These are phyloP conservation scores for Fragum whitleyi DNA, from an alignment of 2,888 invertebrate species.

Conservation along the genomic window DNA sequence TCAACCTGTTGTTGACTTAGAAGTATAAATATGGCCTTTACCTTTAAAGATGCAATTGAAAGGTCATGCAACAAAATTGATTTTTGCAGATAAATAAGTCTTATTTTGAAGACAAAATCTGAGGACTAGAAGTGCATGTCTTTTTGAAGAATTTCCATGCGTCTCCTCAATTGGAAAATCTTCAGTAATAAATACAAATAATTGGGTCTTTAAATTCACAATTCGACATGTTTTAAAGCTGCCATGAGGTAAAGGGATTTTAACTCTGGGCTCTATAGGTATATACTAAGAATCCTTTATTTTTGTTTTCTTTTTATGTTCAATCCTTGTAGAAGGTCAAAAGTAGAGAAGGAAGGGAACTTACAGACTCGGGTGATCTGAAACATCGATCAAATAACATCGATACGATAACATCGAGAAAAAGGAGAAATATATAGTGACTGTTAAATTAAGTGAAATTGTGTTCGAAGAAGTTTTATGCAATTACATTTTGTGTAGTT, in stretches of 20 bases:
- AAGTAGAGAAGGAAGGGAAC: background rate
- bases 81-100: too few species aligned
- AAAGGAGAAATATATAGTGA: background rate
- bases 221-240: background rate
- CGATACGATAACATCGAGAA: too few species aligned
- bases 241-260: background rate
- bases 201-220: too few species aligned
- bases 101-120: too few species aligned
- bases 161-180: too few species aligned
- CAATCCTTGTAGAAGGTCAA: slow-evolving; percentile 3
- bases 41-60: too few species aligned
- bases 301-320: slow-evolving; percentile 8
- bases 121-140: too few species aligned
- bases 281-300: background rate
- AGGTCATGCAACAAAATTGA: too few species aligned
- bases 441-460: background rate
- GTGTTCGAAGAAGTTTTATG: background rate
- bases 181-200: too few species aligned
- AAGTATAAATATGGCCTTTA: too few species aligned
- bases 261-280: background rate
- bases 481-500: background rate
- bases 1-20: too few species aligned
- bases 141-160: too few species aligned
- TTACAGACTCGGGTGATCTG: background rate
- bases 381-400: slow-evolving; percentile 2